These are phyloP conservation scores for Acleris cristana DNA, from an alignment of 2,888 invertebrate species.

Conservation along the genomic window DNA sequence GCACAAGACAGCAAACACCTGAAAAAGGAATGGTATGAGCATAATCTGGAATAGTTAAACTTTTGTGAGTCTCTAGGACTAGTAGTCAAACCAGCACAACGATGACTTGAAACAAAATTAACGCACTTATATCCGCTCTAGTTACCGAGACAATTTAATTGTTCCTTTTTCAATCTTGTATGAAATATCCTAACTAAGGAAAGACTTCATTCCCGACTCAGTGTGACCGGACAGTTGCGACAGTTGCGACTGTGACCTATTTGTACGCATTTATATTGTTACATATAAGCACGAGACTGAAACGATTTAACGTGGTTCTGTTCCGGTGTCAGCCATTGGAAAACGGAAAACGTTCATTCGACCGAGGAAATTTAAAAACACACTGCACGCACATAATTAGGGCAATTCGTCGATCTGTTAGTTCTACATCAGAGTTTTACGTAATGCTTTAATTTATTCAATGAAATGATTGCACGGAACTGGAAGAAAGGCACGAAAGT, in stretches of 20 bases:
- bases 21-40: slow-evolving; percentile 50
- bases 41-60: slow-evolving; percentile 11
- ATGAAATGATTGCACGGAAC: slow-evolving; percentile 14
- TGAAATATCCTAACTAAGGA: too few species aligned
- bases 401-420: slow-evolving; percentile 8
- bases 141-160: too few species aligned
- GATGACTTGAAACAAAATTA: too few species aligned
- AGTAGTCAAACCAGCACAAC: too few species aligned
- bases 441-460: slow-evolving; percentile 28
- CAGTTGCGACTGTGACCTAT: too few species aligned
- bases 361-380: slow-evolving; percentile 29
- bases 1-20: slow-evolving; percentile 64
- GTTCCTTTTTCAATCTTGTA: too few species aligned
- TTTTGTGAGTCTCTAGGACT: too few species aligned
- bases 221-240: too few species aligned
- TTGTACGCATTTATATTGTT: too few species aligned
- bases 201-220: too few species aligned
- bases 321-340: slow-evolving; percentile 25
- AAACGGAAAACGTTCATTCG: slow-evolving; percentile 30
- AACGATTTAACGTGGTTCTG: slow-evolving; percentile 22
- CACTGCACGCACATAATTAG: slow-evolving; percentile 20
- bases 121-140: too few species aligned
- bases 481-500: slow-evolving; percentile 9
- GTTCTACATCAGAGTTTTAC: slow-evolving; percentile 19
- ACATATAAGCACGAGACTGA: background rate